Conservation (phyloP, 2,113 vertebrate genomes). For the Pluvialis apricaria region DNA sequence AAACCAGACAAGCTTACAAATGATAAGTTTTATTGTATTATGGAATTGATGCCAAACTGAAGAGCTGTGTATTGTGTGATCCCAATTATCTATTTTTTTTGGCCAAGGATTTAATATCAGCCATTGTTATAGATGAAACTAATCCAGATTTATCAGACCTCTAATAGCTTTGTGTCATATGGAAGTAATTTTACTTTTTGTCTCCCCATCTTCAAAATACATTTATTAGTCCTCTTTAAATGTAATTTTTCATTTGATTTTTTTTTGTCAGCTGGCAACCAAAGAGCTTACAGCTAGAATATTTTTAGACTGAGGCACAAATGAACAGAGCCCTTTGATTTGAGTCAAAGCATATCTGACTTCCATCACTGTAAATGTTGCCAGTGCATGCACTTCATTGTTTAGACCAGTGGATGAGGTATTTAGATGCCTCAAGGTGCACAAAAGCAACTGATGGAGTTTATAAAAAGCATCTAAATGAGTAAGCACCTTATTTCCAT, state of each 20-base stretch:
- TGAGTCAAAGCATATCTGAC: background rate
- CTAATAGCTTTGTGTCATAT: background rate
- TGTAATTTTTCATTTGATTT: background rate
- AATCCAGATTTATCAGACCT: slow-evolving; percentile 20
- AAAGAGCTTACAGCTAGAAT: background rate
- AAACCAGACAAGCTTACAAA: slow-evolving; percentile 68
- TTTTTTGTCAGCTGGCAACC: slow-evolving; percentile 54
- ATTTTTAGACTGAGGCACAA: background rate
- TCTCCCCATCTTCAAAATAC: slow-evolving; percentile 31
- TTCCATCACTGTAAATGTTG: background rate
- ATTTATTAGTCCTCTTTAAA: slow-evolving; percentile 46
- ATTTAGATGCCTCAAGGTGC: background rate
- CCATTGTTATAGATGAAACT: slow-evolving; percentile 14
- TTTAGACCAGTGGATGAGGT: background rate
- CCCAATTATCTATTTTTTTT: slow-evolving; percentile 45
- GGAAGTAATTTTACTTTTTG: slow-evolving; percentile 42
- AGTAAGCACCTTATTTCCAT: background rate
- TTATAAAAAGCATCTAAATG: background rate
- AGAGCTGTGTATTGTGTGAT: slow-evolving; percentile 42
- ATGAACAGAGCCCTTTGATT: background rate
- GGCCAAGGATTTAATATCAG: slow-evolving; percentile 21
- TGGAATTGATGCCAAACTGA: slow-evolving; percentile 62
- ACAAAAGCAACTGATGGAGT: background rate
- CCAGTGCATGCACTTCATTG: background rate
- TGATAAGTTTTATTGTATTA: slow-evolving; percentile 70